Conservation (phyloP, 2,797 vertebrate species). For the Danio choprae region DNA sequence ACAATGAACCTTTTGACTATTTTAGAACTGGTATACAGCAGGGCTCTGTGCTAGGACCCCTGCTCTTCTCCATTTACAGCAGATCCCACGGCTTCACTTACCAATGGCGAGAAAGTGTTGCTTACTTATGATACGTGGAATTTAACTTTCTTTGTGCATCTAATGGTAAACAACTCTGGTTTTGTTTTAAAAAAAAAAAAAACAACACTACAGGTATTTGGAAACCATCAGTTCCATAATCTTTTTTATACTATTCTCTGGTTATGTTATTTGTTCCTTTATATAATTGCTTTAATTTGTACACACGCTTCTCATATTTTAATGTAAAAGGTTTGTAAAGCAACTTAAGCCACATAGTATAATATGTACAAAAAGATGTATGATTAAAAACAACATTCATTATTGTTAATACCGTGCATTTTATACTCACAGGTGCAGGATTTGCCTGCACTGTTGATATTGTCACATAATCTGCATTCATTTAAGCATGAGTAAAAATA, state of each 20-base stretch:
- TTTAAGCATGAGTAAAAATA: conserved; percentile 42
- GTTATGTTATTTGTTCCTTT: not conserved
- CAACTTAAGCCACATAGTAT: not conserved
- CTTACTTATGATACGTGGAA: not conserved
- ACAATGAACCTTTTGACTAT: no score
- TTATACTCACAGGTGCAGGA: conserved; percentile 23
- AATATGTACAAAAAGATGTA: conserved; percentile 1
- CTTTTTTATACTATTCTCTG: not conserved
- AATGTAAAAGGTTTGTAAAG: not conserved
- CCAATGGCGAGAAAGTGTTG: not conserved
- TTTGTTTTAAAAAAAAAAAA: not conserved
- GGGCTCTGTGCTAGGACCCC: not conserved
- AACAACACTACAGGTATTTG: not conserved
- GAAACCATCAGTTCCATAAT: not conserved
- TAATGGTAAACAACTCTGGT: no score
- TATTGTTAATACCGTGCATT: not conserved
- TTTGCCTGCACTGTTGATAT: conserved; percentile 18
- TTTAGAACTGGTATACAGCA: not conserved
- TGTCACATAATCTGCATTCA: conserved; percentile 28
- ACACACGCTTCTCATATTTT: not conserved
- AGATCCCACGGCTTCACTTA: not conserved
- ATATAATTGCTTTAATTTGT: not conserved
- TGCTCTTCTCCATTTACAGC: not conserved
- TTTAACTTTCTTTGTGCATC: not conserved
- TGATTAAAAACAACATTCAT: conserved; percentile 9